Evolutionary conservation across 2,113 vertebrate species (phyloP), one percentile per base, ranked within the genome.

Genomic region (Oncorhynchus gorbuscha): DNA sequence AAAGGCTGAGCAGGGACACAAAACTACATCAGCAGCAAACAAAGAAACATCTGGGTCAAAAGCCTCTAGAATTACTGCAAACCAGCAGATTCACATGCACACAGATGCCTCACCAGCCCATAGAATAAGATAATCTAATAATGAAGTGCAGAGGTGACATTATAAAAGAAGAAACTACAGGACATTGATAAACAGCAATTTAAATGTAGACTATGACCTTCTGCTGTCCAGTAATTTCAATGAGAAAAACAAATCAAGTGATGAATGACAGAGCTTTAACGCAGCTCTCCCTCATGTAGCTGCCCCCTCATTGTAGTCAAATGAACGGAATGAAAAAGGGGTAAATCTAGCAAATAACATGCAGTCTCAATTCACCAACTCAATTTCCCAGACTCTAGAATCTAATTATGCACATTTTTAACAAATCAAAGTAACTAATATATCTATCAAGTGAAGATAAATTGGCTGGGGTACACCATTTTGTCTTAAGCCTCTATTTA

Each of bases 261-360:
- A 58, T 58, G 51, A 18, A 58, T 58, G 51, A 58, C 51, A 58
- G 51, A 5, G 55, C 55, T 58, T 58, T 4, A 45, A 45, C 3
- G 13, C 55, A 58, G 51, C 51, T 18, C 16, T 58, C 51, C 4
- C 51, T 55, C 51, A 55, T 26, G 22, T 48, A 71, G 13, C 45
- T 71, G 49, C 24, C 22, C 45, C 69, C 49, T 26, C 24, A 39
- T 58, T 71, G 48, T 30, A 30, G 48, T 71, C 39, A 71, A 71
- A 49, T 51, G n/a, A 71, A 51, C 28, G n/a, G n/a, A 71, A 13
- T 51, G 20, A 16, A 71, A 71, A 71, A 9, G 20, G 39, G 69
- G 45, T 22, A 9, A 9, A 12, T 45, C 39, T 45, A 69, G 24
- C 20, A 51, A 45, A 45, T 45, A 12, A 45, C 9, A 45, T 45